Percentiles rank a stretch among this genome's conserved stretches.
Conservation (phyloP, 2,888 invertebrate genomes). For the Oscheius onirici region DNA sequence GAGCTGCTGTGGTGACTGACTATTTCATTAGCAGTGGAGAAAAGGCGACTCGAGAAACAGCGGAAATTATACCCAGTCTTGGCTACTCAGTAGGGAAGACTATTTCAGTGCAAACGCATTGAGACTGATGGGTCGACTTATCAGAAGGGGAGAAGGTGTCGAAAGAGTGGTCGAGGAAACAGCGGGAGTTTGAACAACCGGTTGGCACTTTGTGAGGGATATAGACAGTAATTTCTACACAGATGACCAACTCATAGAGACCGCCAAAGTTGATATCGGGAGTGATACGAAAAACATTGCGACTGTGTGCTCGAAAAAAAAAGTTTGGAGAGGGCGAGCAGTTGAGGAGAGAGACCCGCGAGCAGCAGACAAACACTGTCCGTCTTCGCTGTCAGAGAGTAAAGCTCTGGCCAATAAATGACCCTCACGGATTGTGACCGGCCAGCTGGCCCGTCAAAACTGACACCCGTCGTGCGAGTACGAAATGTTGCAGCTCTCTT, state of each 20-base stretch:
- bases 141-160: neutral
- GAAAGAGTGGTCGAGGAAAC: neutral
- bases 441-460: slow-evolving; percentile 19
- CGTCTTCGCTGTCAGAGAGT: slow-evolving; percentile 1
- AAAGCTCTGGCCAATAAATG: neutral
- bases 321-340: slow-evolving; percentile 18
- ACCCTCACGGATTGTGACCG: neutral
- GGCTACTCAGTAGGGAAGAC: neutral
- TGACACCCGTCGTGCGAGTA: slow-evolving; percentile 3
- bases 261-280: neutral
- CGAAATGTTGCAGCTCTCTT: neutral
- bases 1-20: slow-evolving; percentile 2
- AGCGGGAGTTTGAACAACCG: neutral
- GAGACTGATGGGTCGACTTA: neutral
- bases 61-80: slow-evolving; percentile 7
- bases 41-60: neutral
- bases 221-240: too few species aligned
- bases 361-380: slow-evolving; percentile 4
- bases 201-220: neutral
- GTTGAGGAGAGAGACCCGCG: slow-evolving; percentile 2
- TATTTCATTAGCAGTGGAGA: slow-evolving; percentile 20
- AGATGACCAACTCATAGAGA: neutral
- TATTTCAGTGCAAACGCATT: neutral
- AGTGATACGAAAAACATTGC: neutral
- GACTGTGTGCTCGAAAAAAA: neutral